Conservation (phyloP, 2,113 vertebrate species). For the Okapia johnstoni region DNA sequence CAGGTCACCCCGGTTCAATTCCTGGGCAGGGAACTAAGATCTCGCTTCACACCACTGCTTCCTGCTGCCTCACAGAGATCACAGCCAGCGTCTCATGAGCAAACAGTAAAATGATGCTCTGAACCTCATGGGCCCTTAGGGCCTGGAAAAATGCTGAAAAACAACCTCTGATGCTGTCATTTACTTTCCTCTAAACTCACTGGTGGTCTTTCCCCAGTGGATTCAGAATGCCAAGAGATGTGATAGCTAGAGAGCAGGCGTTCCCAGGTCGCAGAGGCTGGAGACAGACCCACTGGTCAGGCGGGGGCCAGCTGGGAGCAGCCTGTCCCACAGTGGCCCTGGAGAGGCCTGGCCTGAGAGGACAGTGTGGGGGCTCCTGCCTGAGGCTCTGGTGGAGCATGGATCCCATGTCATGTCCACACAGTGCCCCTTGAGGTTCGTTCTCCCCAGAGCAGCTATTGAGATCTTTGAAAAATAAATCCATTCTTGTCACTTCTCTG, state of each 20-base stretch:
- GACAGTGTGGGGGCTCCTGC: neutral
- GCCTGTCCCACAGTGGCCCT: neutral
- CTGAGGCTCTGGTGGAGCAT: neutral
- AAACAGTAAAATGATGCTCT: neutral
- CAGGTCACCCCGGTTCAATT: neutral
- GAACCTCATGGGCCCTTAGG: neutral
- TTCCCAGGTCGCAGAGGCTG: neutral
- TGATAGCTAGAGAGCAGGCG: fast-evolving
- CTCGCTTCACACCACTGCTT: neutral
- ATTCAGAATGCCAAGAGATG: neutral
- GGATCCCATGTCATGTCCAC: neutral
- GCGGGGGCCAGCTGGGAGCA: neutral
- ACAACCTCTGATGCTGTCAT: neutral
- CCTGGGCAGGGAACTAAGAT: neutral
- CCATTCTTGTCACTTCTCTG: neutral
- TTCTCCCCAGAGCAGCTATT: neutral
- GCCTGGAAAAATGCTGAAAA: neutral
- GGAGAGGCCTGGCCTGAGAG: neutral
- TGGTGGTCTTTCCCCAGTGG: neutral
- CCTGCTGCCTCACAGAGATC: neutral
- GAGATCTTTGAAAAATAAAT: neutral
- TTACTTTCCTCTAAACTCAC: neutral
- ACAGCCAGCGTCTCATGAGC: neutral
- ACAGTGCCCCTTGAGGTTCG: neutral
- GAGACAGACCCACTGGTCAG: neutral